Evolutionary conservation across 2,888 invertebrate species (phyloP).

Genomic region (Drosophila tripunctata): DNA sequence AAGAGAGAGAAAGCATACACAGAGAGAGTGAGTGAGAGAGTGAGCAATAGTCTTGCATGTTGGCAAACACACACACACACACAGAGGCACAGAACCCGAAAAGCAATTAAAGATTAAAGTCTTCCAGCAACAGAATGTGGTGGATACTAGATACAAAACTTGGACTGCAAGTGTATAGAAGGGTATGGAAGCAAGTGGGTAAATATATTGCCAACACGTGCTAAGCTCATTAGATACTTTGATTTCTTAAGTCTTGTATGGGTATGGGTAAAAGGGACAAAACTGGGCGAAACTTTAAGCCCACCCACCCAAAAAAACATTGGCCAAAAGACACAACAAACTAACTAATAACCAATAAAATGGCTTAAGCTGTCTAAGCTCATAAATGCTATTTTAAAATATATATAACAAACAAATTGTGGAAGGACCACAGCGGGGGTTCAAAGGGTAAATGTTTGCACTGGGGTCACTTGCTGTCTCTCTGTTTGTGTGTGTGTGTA

Average conservation of each 20-base stretch:
- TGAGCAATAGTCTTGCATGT: slow-evolving; percentile 1
- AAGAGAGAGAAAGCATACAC: not conserved
- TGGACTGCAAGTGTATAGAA: not conserved
- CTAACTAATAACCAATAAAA: slow-evolving; percentile 78
- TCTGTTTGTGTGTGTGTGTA: slow-evolving; percentile 18
- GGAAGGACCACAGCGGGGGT: not conserved
- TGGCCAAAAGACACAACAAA: slow-evolving; percentile 37
- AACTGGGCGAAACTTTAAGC: slow-evolving; percentile 22
- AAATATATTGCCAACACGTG: slow-evolving; percentile 72
- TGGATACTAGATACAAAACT: slow-evolving; percentile 21
- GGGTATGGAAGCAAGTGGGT: not conserved
- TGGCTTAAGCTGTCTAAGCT: slow-evolving; percentile 72
- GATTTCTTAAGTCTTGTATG: slow-evolving; percentile 49
- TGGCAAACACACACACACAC: slow-evolving; percentile 17
- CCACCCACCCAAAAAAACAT: slow-evolving; percentile 9
- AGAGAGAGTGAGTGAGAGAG: not conserved
- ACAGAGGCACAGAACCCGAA: slow-evolving; percentile 25
- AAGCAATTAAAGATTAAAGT: slow-evolving; percentile 76
- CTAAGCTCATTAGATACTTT: slow-evolving; percentile 74
- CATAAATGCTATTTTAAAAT: slow-evolving; percentile 76
- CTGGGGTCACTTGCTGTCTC: slow-evolving; percentile 22
- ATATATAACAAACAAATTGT: slow-evolving; percentile 43
- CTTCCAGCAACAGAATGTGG: slow-evolving; percentile 19
- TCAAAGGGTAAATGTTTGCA: slow-evolving; percentile 41
- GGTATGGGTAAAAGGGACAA: not conserved